Conservation (phyloP, 2,113 vertebrate species). For the Thryonomys swinderianus region DNA sequence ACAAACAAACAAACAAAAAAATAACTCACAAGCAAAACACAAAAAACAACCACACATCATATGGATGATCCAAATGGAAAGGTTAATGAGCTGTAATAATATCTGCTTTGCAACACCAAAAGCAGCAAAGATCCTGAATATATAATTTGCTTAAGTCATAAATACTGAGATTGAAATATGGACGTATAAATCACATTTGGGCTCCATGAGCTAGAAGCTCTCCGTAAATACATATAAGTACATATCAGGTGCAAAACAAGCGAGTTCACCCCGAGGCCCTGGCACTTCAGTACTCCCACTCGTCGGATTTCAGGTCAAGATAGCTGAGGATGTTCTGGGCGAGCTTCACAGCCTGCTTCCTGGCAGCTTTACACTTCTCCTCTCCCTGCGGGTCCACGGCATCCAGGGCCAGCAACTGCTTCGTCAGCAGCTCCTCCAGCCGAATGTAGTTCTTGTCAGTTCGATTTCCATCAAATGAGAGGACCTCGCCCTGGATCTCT, state of each 20-base stretch:
- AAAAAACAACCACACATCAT: constrained; percentile 35
- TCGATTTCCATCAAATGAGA: constrained; percentile 95
- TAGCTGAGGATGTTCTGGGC: constrained; percentile 98
- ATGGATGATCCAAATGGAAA: constrained; percentile 75
- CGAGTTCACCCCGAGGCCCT: accelerated
- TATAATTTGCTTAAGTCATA: constrained; percentile 73
- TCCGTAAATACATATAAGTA: background rate
- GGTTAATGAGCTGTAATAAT: constrained; percentile 75
- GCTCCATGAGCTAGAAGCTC: background rate
- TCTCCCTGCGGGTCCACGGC: constrained; percentile 96
- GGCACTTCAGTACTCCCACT: constrained; percentile 94
- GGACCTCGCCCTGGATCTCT: constrained; percentile 94
- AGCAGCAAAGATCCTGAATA: constrained; percentile 70
- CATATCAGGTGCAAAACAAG: constrained; percentile 62
- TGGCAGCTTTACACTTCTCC: constrained; percentile 91
- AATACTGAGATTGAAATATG: constrained; percentile 64
- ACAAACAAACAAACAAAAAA: too few relatives aligned
- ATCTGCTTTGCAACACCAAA: constrained; percentile 62
- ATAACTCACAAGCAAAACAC: background rate
- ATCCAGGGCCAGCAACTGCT: constrained; percentile 95
- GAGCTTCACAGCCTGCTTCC: constrained; percentile 97
- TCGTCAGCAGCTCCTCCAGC: constrained; percentile 97
- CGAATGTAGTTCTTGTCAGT: constrained; percentile 96
- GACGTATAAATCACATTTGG: background rate
- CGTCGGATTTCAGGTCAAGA: constrained; percentile 98